These are phyloP conservation scores for Amorpha juglandis DNA, from an alignment of 2,888 invertebrate genomes.

Conservation along the genomic window DNA sequence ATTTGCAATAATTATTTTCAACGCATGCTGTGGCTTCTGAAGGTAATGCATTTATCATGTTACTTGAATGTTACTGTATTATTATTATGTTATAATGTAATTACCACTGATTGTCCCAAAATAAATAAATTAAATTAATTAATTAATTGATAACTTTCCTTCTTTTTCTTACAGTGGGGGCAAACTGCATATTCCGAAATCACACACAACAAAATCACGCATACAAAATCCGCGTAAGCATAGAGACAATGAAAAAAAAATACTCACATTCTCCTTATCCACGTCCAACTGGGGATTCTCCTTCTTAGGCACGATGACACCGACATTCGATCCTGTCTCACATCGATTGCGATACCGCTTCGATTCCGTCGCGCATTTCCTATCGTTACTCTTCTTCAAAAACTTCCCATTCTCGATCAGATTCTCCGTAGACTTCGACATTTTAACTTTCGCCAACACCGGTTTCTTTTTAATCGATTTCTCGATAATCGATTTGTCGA, in stretches of 20 bases:
- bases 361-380: slow-evolving; percentile 57
- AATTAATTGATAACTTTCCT: too few relatives aligned
- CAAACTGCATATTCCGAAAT: too few relatives aligned
- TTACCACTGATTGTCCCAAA: too few relatives aligned
- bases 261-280: slow-evolving; percentile 77
- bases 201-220: too few relatives aligned
- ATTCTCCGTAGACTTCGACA: slow-evolving; percentile 45
- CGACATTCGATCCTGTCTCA: slow-evolving; percentile 35
- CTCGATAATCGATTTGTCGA: slow-evolving; percentile 25
- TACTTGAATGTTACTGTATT: too few relatives aligned
- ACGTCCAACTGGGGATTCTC: slow-evolving; percentile 64
- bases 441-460: slow-evolving; percentile 45
- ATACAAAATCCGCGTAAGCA: too few relatives aligned
- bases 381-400: slow-evolving; percentile 51
- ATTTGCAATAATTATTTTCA: too few relatives aligned
- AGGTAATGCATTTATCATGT: too few relatives aligned
- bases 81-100: too few relatives aligned
- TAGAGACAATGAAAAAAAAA: background rate
- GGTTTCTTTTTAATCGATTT: slow-evolving; percentile 56
- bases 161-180: too few relatives aligned
- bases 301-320: slow-evolving; percentile 56
- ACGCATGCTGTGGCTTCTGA: too few relatives aligned
- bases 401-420: slow-evolving; percentile 47
- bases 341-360: slow-evolving; percentile 49
- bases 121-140: too few relatives aligned